A percentile compares a stretch with the other conserved stretches of the same genome.
Evolutionary conservation across 1,140 invertebrate species (phyloP).

Genomic region (Philotrypesis tridentata): DNA sequence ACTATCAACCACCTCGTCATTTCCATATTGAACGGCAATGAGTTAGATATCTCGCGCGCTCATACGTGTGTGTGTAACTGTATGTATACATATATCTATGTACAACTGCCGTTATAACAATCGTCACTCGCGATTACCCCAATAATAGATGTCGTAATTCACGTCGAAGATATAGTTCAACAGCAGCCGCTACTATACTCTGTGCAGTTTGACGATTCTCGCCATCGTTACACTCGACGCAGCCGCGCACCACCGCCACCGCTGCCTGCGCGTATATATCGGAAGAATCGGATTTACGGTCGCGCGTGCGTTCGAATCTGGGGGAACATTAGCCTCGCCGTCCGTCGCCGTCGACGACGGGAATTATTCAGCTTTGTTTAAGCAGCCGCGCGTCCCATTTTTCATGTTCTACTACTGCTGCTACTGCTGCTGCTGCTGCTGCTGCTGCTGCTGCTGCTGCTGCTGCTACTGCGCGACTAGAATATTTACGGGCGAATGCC

Average conservation of each 20-base stretch:
- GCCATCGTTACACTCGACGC: neutral
- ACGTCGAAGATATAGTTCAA: neutral
- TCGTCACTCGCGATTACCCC: slow-evolving; percentile 15
- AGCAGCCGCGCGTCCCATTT: neutral
- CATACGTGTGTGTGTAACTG: too few species aligned
- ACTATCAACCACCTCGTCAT: neutral
- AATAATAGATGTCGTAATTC: slow-evolving; percentile 10
- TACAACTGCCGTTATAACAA: slow-evolving; percentile 17
- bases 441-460: too few species aligned
- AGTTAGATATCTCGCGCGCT: too few species aligned
- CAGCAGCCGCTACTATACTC: neutral
- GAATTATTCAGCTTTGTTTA: neutral
- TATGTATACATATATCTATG: too few species aligned
- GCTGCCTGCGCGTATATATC: neutral
- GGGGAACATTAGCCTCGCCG: too few species aligned
- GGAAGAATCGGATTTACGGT: neutral
- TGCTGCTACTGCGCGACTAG: too few species aligned
- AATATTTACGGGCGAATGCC: neutral
- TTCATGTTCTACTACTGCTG: neutral
- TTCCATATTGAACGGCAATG: neutral
- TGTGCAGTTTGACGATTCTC: neutral
- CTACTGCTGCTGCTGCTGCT: too few species aligned
- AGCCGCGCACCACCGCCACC: too few species aligned
- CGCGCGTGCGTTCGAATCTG: too few species aligned
- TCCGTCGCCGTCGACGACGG: neutral